Evolutionary conservation across 2,797 vertebrate genomes (phyloP).

Genomic region (Brachyalestes nurse): DNA sequence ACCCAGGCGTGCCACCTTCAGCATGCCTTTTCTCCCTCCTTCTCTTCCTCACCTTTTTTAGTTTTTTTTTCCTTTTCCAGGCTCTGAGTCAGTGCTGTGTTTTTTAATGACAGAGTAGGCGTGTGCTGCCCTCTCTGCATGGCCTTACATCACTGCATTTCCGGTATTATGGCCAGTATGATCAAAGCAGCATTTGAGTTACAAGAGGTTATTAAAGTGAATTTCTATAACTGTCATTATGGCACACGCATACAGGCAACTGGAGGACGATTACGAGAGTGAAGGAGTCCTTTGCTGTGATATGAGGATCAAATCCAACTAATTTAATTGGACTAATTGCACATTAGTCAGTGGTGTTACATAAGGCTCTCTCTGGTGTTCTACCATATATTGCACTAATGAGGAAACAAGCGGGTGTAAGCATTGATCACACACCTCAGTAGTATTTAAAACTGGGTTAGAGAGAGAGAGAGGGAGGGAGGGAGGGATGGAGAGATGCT

Average conservation of each 20-base stretch:
- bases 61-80: slow-evolving; percentile 32
- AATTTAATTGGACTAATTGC: slow-evolving; percentile 21
- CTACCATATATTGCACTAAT: slow-evolving; percentile 17
- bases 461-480: not conserved
- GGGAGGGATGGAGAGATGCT: slow-evolving; percentile 64
- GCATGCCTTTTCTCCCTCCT: slow-evolving; percentile 16
- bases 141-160: slow-evolving; percentile 65
- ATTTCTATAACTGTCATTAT: not conserved
- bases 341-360: slow-evolving; percentile 7
- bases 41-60: slow-evolving; percentile 22
- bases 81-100: slow-evolving; percentile 70
- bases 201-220: slow-evolving; percentile 9
- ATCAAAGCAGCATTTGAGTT: not conserved
- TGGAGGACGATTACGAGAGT: not conserved
- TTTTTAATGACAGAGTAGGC: slow-evolving; percentile 72
- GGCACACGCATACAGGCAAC: too few relatives aligned
- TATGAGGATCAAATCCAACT: slow-evolving; percentile 9
- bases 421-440: not conserved
- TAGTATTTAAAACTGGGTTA: slow-evolving; percentile 2
- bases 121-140: slow-evolving; percentile 72
- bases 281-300: not conserved
- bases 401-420: slow-evolving; percentile 10
- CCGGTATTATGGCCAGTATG: slow-evolving; percentile 9
- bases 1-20: slow-evolving; percentile 26
- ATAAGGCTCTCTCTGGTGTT: slow-evolving; percentile 3